A percentile compares a stretch with the other conserved stretches of the same genome.
phyloP scores from a whole-genome alignment of 2,888 invertebrate species.

The Cordilura impudica region DNA sequence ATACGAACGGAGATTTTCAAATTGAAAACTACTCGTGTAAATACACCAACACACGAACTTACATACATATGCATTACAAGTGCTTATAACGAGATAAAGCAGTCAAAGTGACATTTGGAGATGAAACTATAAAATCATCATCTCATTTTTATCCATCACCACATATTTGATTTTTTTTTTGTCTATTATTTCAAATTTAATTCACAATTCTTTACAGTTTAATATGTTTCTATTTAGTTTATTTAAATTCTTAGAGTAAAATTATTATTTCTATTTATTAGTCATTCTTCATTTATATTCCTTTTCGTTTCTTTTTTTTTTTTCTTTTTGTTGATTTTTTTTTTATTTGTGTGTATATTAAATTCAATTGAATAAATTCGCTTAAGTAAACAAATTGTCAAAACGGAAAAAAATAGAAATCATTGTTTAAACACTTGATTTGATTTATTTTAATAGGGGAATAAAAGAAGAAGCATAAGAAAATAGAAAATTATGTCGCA shows the following conservation, averaged over 20 bases:
- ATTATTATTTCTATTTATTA: conserved; percentile 42
- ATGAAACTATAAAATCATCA: not conserved
- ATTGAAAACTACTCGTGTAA: not conserved
- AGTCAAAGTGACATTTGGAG: not conserved
- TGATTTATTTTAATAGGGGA: conserved; percentile 46
- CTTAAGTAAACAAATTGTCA: conserved; percentile 58
- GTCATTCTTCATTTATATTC: not conserved
- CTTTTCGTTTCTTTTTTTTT: not conserved
- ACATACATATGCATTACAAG: not conserved
- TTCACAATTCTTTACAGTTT: conserved; percentile 14
- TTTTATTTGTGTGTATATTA: conserved; percentile 22
- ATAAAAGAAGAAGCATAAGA: conserved; percentile 6
- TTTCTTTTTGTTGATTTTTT: not conserved
- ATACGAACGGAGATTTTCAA: not conserved
- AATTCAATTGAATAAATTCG: conserved; percentile 61
- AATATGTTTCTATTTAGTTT: conserved; percentile 22
- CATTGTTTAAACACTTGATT: conserved; percentile 51
- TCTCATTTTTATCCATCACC: not conserved
- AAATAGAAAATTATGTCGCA: conserved; percentile 14
- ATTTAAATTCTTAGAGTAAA: conserved; percentile 20
- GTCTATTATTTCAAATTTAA: not conserved
- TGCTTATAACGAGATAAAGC: not conserved
- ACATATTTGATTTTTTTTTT: not conserved
- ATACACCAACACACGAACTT: not conserved
- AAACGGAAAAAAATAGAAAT: conserved; percentile 21